These are phyloP conservation scores for Himalopsyche japonica DNA, from an alignment of 2,888 invertebrate genomes.

Conservation along the genomic window DNA sequence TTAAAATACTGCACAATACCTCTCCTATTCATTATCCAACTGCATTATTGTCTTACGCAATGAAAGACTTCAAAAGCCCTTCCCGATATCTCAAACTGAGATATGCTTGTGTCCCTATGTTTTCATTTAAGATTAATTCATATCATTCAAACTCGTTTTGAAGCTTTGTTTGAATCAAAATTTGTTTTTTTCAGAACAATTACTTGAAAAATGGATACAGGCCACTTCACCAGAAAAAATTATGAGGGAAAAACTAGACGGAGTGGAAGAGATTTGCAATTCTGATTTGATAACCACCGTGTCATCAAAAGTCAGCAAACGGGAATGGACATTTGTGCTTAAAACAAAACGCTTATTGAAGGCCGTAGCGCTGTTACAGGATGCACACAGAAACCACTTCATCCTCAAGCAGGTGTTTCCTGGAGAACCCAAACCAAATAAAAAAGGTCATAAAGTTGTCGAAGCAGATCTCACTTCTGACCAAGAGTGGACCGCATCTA, in stretches of 20 bases:
- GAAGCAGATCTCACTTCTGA: conserved; percentile 54
- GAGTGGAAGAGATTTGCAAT: conserved; percentile 61
- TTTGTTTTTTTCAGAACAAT: conserved; percentile 55
- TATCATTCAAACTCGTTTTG: neutral
- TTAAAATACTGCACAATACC: neutral
- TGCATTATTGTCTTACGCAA: neutral
- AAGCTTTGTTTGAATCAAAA: neutral
- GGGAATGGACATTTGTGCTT: conserved; percentile 65
- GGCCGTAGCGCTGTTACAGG: conserved; percentile 70
- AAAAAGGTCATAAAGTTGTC: conserved; percentile 41
- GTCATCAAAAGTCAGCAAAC: conserved; percentile 63
- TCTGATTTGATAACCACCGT: conserved; percentile 65
- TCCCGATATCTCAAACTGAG: neutral
- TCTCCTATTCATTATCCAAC: neutral
- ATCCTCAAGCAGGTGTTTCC: conserved; percentile 58
- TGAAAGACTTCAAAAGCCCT: neutral
- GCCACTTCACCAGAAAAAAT: conserved; percentile 65
- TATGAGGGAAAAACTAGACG: conserved; percentile 65
- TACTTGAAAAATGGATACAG: conserved; percentile 67
- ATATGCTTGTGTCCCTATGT: neutral
- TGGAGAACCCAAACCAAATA: conserved; percentile 41
- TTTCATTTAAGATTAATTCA: neutral
- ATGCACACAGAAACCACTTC: conserved; percentile 71
- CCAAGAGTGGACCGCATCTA: conserved; percentile 59
- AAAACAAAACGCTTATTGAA: conserved; percentile 58